Conservation (phyloP, 2,888 invertebrate species). For the Parnassius smintheus region DNA sequence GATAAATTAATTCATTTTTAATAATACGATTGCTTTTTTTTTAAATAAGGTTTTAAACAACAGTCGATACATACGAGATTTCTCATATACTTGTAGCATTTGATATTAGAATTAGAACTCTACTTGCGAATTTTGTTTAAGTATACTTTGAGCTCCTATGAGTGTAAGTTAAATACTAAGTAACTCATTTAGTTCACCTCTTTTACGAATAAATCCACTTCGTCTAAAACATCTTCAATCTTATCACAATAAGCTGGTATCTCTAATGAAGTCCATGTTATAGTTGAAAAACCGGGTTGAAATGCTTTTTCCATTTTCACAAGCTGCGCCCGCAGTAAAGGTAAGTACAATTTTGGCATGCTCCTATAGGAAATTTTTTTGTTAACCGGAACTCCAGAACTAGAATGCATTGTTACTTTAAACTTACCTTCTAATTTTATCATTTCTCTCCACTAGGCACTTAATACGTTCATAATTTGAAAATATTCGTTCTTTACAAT, state of each 20-base stretch:
- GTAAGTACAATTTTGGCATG: slow-evolving; percentile 86
- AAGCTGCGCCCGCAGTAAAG: slow-evolving; percentile 84
- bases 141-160: too few species aligned
- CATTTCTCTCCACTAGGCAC: slow-evolving; percentile 82
- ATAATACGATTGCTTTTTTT: too few species aligned
- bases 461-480: slow-evolving; percentile 83
- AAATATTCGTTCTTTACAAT: slow-evolving; percentile 86
- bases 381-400: neutral
- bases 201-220: slow-evolving; percentile 85
- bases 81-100: too few species aligned
- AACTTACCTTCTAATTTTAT: slow-evolving; percentile 73
- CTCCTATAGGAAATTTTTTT: slow-evolving; percentile 45
- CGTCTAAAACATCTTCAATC: slow-evolving; percentile 79
- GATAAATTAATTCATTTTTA: too few species aligned
- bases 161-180: neutral
- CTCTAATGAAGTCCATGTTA: slow-evolving; percentile 91
- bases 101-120: too few species aligned
- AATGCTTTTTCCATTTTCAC: slow-evolving; percentile 86
- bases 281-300: slow-evolving; percentile 87
- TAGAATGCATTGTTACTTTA: neutral
- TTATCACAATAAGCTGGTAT: slow-evolving; percentile 83
- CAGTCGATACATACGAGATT: too few species aligned
- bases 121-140: too few species aligned
- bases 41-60: too few species aligned
- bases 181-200: slow-evolving; percentile 59